Percentiles rank a stretch among this genome's conserved stretches.
phyloP scores from a whole-genome alignment of 2,797 vertebrate genomes.

The Gymnothorax reevesii region DNA sequence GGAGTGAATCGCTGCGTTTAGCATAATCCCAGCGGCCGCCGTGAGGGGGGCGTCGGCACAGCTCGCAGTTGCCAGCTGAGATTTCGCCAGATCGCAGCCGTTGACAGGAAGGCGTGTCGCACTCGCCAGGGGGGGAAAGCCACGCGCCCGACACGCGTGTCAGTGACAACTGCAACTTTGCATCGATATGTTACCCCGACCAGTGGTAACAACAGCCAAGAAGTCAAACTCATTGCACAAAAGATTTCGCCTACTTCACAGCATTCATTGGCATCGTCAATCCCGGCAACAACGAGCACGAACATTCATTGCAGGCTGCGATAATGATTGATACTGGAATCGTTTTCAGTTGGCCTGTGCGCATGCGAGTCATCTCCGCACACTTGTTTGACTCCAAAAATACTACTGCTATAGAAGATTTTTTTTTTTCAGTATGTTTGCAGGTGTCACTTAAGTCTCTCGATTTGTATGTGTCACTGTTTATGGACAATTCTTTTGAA shows the following conservation, averaged over 20 bases:
- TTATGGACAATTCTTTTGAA: too few relatives aligned
- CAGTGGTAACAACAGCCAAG: not conserved
- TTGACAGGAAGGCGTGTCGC: constrained; percentile 59
- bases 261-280: not conserved
- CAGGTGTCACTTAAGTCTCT: too few relatives aligned
- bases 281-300: not conserved
- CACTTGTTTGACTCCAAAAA: too few relatives aligned
- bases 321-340: too few relatives aligned
- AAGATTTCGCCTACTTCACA: not conserved
- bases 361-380: too few relatives aligned
- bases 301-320: not conserved
- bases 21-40: constrained; percentile 84
- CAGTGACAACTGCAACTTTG: constrained; percentile 40
- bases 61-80: constrained; percentile 99
- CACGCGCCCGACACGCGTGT: constrained; percentile 65
- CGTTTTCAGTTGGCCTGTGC: too few relatives aligned
- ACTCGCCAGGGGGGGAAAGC: constrained; percentile 50
- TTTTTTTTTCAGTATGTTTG: too few relatives aligned
- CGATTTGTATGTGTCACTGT: too few relatives aligned
- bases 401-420: too few relatives aligned
- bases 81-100: constrained; percentile 86
- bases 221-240: not conserved
- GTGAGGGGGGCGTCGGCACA: constrained; percentile 72
- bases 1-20: constrained; percentile 73
- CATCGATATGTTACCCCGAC: constrained; percentile 2